Base-by-base conservation (phyloP, 2,113 vertebrate species). In the Cheilinus undulatus region DNA sequence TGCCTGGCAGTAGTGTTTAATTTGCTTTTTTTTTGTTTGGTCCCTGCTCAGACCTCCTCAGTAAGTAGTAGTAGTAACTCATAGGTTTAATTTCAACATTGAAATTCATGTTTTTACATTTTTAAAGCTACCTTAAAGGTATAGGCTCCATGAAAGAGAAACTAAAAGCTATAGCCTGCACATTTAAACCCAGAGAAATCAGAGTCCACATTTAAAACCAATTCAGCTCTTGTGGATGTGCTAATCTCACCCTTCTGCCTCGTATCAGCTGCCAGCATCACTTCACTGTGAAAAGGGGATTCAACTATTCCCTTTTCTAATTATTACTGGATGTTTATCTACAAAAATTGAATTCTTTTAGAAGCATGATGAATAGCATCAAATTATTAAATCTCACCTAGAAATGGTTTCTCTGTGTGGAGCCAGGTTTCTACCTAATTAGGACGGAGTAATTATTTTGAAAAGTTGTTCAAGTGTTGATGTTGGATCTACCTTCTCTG, bases 361-460 rank as follows among this genome's bases (percentile, higher is more conserved):
- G 80, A 86, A 71, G 50, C 43, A 17, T 20, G 52, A 57, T 38
- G 69, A 74, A 73, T 62, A 78, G 57, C 50, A 62, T 75, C 49
- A 80, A 62, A 77, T 67, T 62, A 78, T 83, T 56, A 51, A 89
- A 76, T 82, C 76, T 89, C 88, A 92, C 90, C 88, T 90, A 57
- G 65, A 63, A 71, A 40, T 59, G 5, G 48, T 69, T 61, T 84
- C 67, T 79, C 73, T 83, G 58, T 85, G 79, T 88, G 85, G 71
- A 84, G 76, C 32, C 80, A 83, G 73, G 79, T 77, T 86, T 36
- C 54, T 32, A 6, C 48, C 65, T 88, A 91, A 91, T 92, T 89
- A 89, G 81, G 50, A 50, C 80, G 67, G 64, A 68, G 70, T 88
- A 89, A 92, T 90, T 84, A 85, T 64, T 68, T 73, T 74, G 50